These are phyloP conservation scores for Sparus aurata DNA, from an alignment of 2,797 vertebrate species.

Conservation along the genomic window DNA sequence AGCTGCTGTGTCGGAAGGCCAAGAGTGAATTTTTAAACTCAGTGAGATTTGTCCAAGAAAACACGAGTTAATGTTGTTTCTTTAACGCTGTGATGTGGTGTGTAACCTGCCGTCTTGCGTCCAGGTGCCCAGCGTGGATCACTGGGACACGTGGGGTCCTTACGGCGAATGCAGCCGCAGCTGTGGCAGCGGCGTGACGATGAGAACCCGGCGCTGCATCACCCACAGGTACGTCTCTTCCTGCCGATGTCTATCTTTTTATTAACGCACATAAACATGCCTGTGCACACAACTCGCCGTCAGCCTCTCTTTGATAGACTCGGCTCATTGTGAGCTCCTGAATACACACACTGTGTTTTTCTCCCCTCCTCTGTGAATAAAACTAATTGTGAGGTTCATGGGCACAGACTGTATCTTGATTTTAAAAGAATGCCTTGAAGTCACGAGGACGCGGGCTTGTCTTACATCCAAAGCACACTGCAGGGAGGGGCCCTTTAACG, in stretches of 20 bases:
- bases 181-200: conserved; percentile 91
- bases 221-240: conserved; percentile 87
- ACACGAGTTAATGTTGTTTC: not conserved
- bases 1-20: too few relatives aligned
- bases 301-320: not conserved
- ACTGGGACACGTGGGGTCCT: conserved; percentile 92
- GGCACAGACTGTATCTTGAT: conserved; percentile 39
- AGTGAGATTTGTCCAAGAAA: not conserved
- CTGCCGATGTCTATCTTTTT: not conserved
- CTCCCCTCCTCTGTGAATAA: conserved; percentile 40
- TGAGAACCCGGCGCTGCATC: conserved; percentile 88
- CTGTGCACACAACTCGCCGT: not conserved
- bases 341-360: conserved; percentile 18
- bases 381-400: conserved; percentile 51
- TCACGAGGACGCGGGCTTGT: conserved; percentile 44
- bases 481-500: conserved; percentile 51
- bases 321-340: conserved; percentile 27
- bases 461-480: conserved; percentile 42
- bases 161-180: conserved; percentile 93
- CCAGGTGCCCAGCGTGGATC: conserved; percentile 80
- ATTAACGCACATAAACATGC: not conserved
- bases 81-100: not conserved
- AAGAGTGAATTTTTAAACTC: not conserved
- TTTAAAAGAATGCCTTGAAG: conserved; percentile 61
- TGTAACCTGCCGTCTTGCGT: conserved; percentile 11